Percentiles rank a stretch among this genome's conserved stretches.
phyloP scores from a whole-genome alignment of 2,888 invertebrate species.

The Drosophila helvetica region DNA sequence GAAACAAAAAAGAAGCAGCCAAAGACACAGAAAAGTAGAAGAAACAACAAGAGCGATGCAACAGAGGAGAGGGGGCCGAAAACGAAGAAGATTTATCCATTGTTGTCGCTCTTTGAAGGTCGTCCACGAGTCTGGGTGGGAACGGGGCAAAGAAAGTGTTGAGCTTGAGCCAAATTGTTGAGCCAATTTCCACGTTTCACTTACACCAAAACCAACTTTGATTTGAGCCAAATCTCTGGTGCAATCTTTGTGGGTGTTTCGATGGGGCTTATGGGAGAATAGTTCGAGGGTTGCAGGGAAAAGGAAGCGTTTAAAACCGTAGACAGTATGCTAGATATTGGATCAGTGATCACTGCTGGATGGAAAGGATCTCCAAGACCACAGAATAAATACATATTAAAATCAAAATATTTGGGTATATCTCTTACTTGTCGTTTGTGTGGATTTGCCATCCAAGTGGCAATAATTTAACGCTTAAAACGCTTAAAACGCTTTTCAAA shows the following conservation, averaged over 20 bases:
- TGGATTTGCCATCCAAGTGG: conserved; percentile 5
- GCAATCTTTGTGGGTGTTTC: not conserved
- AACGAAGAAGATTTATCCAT: conserved; percentile 38
- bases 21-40: not conserved
- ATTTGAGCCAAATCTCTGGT: conserved; percentile 18
- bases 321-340: no score
- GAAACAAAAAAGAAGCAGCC: no score
- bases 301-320: no score
- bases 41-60: not conserved
- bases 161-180: conserved; percentile 56
- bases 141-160: conserved; percentile 51
- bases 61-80: conserved; percentile 8
- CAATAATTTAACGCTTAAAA: conserved; percentile 27
- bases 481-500: conserved; percentile 22
- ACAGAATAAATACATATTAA: no score
- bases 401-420: not conserved
- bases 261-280: not conserved
- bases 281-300: not conserved
- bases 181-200: conserved; percentile 69
- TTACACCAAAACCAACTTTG: conserved; percentile 46
- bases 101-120: conserved; percentile 60
- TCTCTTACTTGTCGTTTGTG: conserved; percentile 5
- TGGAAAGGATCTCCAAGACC: no score
- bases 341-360: no score
- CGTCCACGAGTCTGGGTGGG: conserved; percentile 29